Conservation (phyloP, 2,888 invertebrate species). For the Euzetes globulus region DNA sequence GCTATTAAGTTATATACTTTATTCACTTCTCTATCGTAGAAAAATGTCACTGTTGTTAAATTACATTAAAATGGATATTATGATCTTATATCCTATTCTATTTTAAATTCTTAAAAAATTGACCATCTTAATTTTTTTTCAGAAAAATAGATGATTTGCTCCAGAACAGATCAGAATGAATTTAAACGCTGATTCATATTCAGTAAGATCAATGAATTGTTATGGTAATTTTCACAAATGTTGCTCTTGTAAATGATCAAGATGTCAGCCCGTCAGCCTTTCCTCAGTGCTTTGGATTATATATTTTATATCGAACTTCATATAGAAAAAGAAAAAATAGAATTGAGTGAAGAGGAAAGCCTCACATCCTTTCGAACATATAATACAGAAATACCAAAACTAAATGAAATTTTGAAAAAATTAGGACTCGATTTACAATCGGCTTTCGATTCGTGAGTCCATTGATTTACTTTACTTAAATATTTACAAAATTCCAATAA, state of each 20-base stretch:
- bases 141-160: not conserved
- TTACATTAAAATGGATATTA: no score
- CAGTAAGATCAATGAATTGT: not conserved
- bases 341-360: conserved; percentile 1
- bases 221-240: no score
- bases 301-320: conserved; percentile 40
- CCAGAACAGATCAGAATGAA: not conserved
- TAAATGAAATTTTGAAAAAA: conserved; percentile 39
- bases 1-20: no score
- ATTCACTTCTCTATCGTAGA: no score
- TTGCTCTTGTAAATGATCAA: not conserved
- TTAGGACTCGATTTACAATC: conserved; percentile 39
- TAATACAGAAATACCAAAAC: conserved; percentile 38
- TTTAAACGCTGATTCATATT: not conserved
- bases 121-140: not conserved
- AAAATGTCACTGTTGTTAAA: no score
- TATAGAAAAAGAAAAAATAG: conserved; percentile 36
- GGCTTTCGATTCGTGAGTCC: conserved; percentile 34
- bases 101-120: no score
- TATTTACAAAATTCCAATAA: not conserved
- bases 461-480: not conserved
- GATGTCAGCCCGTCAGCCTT: conserved; percentile 36
- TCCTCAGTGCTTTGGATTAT: conserved; percentile 40
- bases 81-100: no score
- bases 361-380: not conserved